phyloP scores from a whole-genome alignment of 2,888 invertebrate genomes.

The Eupithecia dodoneata region DNA sequence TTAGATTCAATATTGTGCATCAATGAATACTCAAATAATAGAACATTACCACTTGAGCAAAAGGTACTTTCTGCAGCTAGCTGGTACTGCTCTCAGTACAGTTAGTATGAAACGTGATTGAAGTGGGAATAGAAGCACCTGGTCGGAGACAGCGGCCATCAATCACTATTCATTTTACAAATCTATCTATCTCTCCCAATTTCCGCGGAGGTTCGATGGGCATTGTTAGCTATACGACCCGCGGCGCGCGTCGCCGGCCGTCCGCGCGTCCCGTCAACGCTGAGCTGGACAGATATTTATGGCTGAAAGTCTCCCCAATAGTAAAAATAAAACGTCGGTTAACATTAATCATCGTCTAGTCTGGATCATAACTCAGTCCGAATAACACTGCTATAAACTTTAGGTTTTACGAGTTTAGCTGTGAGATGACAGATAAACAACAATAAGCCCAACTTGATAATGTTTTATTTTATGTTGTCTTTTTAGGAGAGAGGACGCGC shows the following conservation, averaged over 20 bases:
- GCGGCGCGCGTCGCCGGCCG: not conserved
- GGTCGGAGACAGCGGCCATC: conserved; percentile 2
- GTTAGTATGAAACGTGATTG: not conserved
- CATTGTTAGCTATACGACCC: not conserved
- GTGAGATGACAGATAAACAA: conserved; percentile 22
- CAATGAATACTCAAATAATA: too few relatives aligned
- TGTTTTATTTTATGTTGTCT: conserved; percentile 15
- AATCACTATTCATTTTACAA: not conserved
- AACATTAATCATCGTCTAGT: conserved; percentile 34
- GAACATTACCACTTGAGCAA: too few relatives aligned
- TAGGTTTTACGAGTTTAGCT: conserved; percentile 24
- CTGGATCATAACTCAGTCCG: conserved; percentile 33
- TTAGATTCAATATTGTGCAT: too few relatives aligned
- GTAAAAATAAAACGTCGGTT: conserved; percentile 22
- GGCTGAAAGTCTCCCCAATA: conserved; percentile 20
- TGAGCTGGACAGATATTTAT: conserved; percentile 20
- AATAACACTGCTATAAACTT: conserved; percentile 29
- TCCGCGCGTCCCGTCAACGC: not conserved
- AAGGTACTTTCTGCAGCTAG: not conserved
- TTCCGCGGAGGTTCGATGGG: conserved; percentile 2
- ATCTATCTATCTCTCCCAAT: not conserved
- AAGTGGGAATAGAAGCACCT: not conserved
- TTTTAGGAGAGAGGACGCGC: conserved; percentile 2
- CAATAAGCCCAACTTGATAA: conserved; percentile 12
- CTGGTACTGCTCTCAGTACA: not conserved